Percentiles rank a stretch among this genome's conserved stretches.
phyloP scores from a whole-genome alignment of 53 echinoderm and acorn worm genomes.

The Patiria pectinifera region DNA sequence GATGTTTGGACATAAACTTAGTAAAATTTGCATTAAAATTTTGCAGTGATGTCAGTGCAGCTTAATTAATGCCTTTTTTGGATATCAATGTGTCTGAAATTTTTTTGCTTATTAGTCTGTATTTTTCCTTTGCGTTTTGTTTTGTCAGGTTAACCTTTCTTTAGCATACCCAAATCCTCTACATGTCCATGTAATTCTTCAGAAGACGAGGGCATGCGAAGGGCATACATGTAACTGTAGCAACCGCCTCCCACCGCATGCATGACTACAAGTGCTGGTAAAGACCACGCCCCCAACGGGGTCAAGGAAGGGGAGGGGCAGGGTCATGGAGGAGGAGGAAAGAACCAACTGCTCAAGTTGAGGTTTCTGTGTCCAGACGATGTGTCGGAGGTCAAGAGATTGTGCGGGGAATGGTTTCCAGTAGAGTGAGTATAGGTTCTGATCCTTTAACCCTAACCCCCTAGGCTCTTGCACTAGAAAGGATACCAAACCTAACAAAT shows the following conservation, averaged over 20 bases:
- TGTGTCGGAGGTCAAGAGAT: slow-evolving; percentile 88
- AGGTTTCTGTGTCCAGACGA: slow-evolving; percentile 94
- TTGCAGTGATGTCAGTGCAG: no score
- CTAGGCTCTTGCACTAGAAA: no score
- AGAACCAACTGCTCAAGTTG: slow-evolving; percentile 68
- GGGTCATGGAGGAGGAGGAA: slow-evolving; percentile 51
- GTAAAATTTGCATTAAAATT: no score
- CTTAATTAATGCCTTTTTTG: no score
- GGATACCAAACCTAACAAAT: no score
- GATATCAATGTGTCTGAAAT: no score
- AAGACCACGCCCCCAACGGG: slow-evolving; percentile 45
- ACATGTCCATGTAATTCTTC: background rate
- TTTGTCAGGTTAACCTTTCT: no score
- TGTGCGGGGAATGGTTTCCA: slow-evolving; percentile 97
- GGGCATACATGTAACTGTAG: background rate
- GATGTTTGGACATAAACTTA: no score
- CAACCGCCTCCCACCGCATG: slow-evolving; percentile 30
- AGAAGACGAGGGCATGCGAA: background rate
- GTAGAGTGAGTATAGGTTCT: slow-evolving; percentile 83
- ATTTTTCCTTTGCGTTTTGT: no score
- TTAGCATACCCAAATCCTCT: no score
- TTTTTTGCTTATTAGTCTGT: no score
- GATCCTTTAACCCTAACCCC: no score
- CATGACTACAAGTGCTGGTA: slow-evolving; percentile 61
- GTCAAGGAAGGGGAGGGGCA: slow-evolving; percentile 42